phyloP scores from a whole-genome alignment of 1,140 invertebrate genomes.

The Neodiprion pinetum region DNA sequence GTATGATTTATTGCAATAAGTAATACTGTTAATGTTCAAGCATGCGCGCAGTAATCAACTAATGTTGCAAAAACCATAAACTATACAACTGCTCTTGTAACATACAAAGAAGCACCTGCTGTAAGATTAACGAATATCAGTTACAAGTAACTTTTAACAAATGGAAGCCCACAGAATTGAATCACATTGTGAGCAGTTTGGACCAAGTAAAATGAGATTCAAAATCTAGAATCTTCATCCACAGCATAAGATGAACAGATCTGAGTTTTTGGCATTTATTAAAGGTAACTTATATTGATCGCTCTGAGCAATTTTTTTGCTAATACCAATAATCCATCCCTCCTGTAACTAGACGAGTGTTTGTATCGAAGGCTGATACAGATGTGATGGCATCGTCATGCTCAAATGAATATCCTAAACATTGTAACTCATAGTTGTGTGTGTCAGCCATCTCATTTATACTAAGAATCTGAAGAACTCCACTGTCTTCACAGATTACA shows the following conservation, averaged over 20 bases:
- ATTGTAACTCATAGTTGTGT: constrained; percentile 31
- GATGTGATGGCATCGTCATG: constrained; percentile 49
- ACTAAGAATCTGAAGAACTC: constrained; percentile 45
- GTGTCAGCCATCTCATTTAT: constrained; percentile 28
- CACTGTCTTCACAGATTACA: constrained; percentile 51
- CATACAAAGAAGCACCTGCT: too few species aligned
- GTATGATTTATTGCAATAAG: too few species aligned
- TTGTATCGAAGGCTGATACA: constrained; percentile 45
- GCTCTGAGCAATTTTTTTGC: too few species aligned
- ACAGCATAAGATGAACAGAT: too few species aligned
- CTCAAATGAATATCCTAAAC: constrained; percentile 40
- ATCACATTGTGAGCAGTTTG: too few species aligned
- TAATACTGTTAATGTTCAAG: background rate
- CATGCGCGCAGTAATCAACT: background rate
- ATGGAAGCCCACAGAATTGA: too few species aligned
- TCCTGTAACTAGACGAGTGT: constrained; percentile 42
- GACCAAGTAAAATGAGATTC: too few species aligned
- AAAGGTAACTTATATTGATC: too few species aligned
- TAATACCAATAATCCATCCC: constrained; percentile 53
- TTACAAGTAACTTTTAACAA: too few species aligned
- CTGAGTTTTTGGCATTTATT: too few species aligned
- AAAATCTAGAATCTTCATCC: too few species aligned
- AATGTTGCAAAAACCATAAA: constrained; percentile 5
- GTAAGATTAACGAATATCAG: too few species aligned
- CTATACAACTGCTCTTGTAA: background rate